A percentile compares a stretch with the other conserved stretches of the same genome.
phyloP scores from a whole-genome alignment of 2,888 invertebrate species.

The Meiosimyza platycephala region DNA sequence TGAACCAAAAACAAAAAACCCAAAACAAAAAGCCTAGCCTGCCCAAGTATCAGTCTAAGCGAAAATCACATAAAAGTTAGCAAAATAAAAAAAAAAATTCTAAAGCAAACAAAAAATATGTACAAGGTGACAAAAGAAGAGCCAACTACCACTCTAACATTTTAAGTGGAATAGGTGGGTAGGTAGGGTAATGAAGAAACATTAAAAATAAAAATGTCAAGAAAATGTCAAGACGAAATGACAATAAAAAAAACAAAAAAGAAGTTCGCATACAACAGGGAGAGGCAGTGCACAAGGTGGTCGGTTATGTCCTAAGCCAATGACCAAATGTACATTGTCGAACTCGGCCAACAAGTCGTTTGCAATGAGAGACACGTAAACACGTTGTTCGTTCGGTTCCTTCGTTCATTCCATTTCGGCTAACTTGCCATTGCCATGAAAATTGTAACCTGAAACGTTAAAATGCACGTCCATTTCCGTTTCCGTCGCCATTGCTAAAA shows the following conservation, averaged over 20 bases:
- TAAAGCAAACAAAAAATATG: not conserved
- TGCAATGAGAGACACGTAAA: conserved; percentile 5
- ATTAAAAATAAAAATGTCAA: conserved; percentile 35
- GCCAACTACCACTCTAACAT: not conserved
- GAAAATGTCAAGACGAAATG: conserved; percentile 10
- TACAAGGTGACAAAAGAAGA: conserved; percentile 4
- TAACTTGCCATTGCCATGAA: conserved; percentile 11
- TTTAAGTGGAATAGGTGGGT: not conserved
- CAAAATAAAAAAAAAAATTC: not conserved
- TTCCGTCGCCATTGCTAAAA: conserved; percentile 30
- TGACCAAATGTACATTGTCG: not conserved
- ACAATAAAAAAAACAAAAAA: not conserved
- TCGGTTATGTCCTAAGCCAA: not conserved
- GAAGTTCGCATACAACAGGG: not conserved
- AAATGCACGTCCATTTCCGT: conserved; percentile 23
- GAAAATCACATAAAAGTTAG: not conserved
- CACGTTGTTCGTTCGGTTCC: not conserved
- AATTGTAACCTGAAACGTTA: conserved; percentile 27
- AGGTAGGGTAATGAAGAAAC: conserved; percentile 19
- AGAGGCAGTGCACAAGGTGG: not conserved
- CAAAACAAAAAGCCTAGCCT: not conserved
- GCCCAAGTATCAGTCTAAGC: not conserved
- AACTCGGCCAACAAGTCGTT: conserved; percentile 10
- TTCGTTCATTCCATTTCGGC: not conserved
- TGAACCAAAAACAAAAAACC: conserved; percentile 4